Evolutionary conservation across 2,888 invertebrate species (phyloP), one percentile per base, ranked within the genome.

Genomic region (Sesia apiformis): DNA sequence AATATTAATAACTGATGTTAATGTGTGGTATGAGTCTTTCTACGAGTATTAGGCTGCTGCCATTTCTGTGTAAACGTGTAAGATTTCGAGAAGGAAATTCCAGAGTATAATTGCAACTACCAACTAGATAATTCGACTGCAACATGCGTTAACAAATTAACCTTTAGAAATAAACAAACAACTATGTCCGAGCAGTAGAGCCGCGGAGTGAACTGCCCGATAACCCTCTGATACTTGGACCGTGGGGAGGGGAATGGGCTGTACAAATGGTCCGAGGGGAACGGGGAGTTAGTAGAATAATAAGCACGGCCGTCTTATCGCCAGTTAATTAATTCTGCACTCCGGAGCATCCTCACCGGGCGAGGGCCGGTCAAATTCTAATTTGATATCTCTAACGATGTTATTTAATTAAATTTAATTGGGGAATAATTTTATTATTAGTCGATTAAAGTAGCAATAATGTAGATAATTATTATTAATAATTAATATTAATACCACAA

Each of bases 301-400:
- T 85, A 82, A 82, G 78, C 74, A 65, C 71, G 68, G 57, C 58
- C 57, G 64, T 70, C 74, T 82, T 84, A 84, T 83, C 84, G 69
- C 59, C 57, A 57, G 63, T 73, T 78, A 82, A 82, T 85, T 83
- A 81, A 83, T 83, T 82, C 72, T 64, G 66, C 64, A 63, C 55
- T 55, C 57, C 61, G 59, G 38, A 54, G 56, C 56, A 55, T 54
- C 60, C 60, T 60, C 52, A 55, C 56, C 50, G 55, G 57, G 53
- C 56, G 55, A 23, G 50, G 38, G 38, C 23, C 50, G 39, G 50
- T 38, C 8, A 38, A 50, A 38, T 4, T 50, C 2, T 6, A 49
- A 49, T 49, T 49, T 38, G 56, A 53, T 62, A 60, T 57, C 60
- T 50, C 38, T 53, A 53, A 50, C 23, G 8, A 39, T 5, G 50